Percentiles rank a stretch among this genome's conserved stretches.
Evolutionary conservation across 1,140 invertebrate species (phyloP).

Genomic region (Lycorma delicatula): DNA sequence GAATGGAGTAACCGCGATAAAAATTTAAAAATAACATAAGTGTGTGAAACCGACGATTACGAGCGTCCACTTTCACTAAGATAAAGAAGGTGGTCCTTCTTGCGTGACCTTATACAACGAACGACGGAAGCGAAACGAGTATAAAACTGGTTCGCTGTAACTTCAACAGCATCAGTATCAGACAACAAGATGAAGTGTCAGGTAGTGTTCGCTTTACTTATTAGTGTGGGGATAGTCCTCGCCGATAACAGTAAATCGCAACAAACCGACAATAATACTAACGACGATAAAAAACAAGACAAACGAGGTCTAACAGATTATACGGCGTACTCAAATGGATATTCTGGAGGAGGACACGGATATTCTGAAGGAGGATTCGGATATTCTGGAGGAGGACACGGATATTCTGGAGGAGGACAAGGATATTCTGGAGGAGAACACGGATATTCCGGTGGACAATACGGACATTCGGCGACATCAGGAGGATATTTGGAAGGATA

Average conservation of each 20-base stretch:
- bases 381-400: too few relatives aligned
- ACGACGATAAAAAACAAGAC: not conserved
- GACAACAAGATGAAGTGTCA: not conserved
- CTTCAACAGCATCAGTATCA: not conserved
- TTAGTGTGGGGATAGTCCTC: not conserved
- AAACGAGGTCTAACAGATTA: not conserved
- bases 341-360: not conserved
- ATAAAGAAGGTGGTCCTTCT: too few relatives aligned
- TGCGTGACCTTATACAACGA: too few relatives aligned
- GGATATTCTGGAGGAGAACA: not conserved
- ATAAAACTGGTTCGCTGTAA: not conserved
- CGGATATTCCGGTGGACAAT: not conserved
- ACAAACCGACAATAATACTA: not conserved
- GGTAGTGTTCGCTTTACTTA: not conserved
- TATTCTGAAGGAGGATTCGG: not conserved
- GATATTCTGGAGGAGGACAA: too few relatives aligned
- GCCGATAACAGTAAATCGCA: not conserved
- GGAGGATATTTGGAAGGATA: too few relatives aligned
- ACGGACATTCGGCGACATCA: not conserved
- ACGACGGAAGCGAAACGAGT: conserved; percentile 5
- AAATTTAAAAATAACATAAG: too few relatives aligned
- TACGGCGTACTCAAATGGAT: not conserved
- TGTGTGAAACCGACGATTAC: too few relatives aligned
- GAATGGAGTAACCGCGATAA: too few relatives aligned
- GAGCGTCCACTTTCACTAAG: too few relatives aligned